Evolutionary conservation across 2,888 invertebrate genomes (phyloP), one percentile per base, ranked within the genome.

Genomic region (Amorpha juglandis): DNA sequence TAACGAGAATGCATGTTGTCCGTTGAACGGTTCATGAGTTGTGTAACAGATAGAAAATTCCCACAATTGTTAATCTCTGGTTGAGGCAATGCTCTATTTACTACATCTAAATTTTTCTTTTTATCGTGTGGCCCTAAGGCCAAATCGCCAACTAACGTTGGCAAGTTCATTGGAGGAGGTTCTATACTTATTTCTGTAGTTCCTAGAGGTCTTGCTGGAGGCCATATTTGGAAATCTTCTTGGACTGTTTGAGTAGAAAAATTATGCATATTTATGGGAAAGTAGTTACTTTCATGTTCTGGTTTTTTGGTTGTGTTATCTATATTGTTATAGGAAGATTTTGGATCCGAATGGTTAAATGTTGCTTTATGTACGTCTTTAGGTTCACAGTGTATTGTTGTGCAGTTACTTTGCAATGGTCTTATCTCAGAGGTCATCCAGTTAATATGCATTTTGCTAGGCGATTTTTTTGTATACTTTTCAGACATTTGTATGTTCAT

Each of bases 391-490:
- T 87, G 83, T 42, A 78, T 69, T 67, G 84, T 75, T 66, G 82
- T 88, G 70, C 83, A 90, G 74, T 81, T 84, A 71, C 81, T 88
- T 78, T 91, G 90, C 78, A 88, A 84, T 16, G 92, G 85, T 70
- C 92, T 86, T 55, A 87, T 86, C 83, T 93, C 93, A 19, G 93
- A 93, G 21, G 93, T 93, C 93, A 93, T 93, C 93, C 93, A 93
- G 74, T 93, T 93, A 45, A 93, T 93, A 69, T 92, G 93, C 88
- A 88, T 92, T 84, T 93, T 93, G 67, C 75, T 90, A 0, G 91
- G 90, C 7, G 90, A 90, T 70, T 92, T 93, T 71, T 93, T 93
- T 0, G 89, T 87, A 74, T 85, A 92, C 70, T 92, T 92, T 67
- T 92, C 92, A 48, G 84, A 70, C 64, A 83, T 73, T 69, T 87